Percentiles rank a stretch among this genome's conserved stretches.
Conservation (phyloP, 2,888 invertebrate species). For the Nomada ruficornis region DNA sequence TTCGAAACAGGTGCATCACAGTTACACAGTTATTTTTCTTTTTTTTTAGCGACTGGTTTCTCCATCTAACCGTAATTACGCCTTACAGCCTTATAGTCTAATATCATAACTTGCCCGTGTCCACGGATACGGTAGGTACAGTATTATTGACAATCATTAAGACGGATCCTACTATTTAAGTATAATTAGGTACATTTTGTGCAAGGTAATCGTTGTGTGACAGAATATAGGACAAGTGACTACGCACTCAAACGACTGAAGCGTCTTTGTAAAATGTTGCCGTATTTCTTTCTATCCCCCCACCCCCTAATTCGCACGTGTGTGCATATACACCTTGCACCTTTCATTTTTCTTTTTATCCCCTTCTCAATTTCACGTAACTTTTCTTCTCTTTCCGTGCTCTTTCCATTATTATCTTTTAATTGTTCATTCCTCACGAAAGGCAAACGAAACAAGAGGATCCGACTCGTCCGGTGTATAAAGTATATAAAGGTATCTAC, state of each 20-base stretch:
- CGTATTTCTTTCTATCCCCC: constrained; percentile 25
- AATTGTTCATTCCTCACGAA: constrained; percentile 39
- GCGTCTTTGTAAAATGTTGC: constrained; percentile 56
- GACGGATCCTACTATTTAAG: constrained; percentile 77
- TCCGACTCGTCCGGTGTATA: constrained; percentile 65
- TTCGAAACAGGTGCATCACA: constrained; percentile 65
- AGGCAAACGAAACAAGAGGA: constrained; percentile 64
- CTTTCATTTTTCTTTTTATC: neutral
- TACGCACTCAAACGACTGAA: constrained; percentile 62
- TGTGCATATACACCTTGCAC: constrained; percentile 3
- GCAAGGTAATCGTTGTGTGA: constrained; percentile 80
- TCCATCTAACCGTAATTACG: constrained; percentile 64
- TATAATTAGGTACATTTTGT: constrained; percentile 82
- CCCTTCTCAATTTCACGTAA: constrained; percentile 7
- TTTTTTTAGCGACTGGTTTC: constrained; percentile 45
- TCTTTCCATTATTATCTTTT: constrained; percentile 26
- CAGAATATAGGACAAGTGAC: constrained; percentile 71
- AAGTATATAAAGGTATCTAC: constrained; percentile 81
- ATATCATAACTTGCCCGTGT: constrained; percentile 63
- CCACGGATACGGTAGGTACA: constrained; percentile 73
- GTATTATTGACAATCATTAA: constrained; percentile 81
- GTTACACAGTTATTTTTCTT: constrained; percentile 44
- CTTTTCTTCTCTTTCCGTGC: neutral
- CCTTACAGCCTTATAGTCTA: constrained; percentile 67
- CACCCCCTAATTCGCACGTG: neutral